Evolutionary conservation across 2,888 invertebrate species (phyloP).

Genomic region (Pasiphila rectangulata): DNA sequence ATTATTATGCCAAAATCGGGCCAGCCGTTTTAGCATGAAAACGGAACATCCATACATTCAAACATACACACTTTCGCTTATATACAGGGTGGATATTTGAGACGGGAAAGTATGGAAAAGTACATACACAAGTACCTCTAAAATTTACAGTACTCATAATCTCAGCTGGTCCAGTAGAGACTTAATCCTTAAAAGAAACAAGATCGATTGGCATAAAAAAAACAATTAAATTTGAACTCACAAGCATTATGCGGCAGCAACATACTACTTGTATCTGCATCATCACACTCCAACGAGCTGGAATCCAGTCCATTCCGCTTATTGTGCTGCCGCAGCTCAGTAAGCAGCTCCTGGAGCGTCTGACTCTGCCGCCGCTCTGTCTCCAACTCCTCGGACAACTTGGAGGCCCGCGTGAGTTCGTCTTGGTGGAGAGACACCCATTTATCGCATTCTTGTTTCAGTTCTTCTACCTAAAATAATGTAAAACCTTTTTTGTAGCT

Average conservation of each 20-base stretch:
- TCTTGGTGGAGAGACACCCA: constrained; percentile 54
- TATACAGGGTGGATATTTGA: too few relatives aligned
- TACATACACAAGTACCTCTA: too few relatives aligned
- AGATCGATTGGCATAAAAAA: too few relatives aligned
- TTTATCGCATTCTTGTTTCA: constrained; percentile 65
- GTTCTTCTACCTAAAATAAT: constrained; percentile 62
- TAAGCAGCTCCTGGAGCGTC: constrained; percentile 55
- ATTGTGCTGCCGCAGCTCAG: constrained; percentile 60
- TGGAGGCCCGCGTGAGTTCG: constrained; percentile 46
- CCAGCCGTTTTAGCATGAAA: too few relatives aligned
- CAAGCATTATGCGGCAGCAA: constrained; percentile 59
- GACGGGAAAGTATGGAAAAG: too few relatives aligned
- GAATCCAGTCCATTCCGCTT: constrained; percentile 55
- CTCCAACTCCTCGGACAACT: constrained; percentile 57
- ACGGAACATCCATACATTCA: constrained; percentile 2
- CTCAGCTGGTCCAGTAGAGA: too few relatives aligned
- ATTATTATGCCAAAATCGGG: constrained; percentile 7
- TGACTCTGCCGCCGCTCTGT: constrained; percentile 47
- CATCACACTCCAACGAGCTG: constrained; percentile 68
- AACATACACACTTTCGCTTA: too few relatives aligned
- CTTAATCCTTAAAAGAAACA: too few relatives aligned
- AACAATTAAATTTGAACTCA: constrained; percentile 37
- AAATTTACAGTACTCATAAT: too few relatives aligned
- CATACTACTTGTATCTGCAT: constrained; percentile 58
- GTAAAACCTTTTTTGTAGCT: neutral